Conservation (phyloP, 92 coral and sea anemone species). For the Porites rus region DNA sequence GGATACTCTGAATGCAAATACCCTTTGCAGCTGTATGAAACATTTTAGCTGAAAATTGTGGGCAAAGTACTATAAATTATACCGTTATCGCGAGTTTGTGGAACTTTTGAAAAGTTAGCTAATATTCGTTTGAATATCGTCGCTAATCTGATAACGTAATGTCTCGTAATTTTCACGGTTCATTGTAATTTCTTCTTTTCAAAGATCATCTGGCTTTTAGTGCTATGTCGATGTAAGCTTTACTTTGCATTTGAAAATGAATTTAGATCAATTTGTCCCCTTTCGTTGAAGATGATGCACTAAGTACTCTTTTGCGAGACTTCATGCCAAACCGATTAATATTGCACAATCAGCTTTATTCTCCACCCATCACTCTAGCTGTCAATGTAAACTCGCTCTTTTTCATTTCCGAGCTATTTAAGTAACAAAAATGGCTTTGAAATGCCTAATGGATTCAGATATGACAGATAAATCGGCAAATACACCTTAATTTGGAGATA, state of each 20-base stretch:
- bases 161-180: neutral
- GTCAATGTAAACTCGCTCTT: neutral
- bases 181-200: conserved; percentile 9
- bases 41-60: neutral
- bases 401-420: conserved; percentile 2
- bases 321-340: neutral
- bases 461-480: neutral
- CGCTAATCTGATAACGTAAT: conserved; percentile 5
- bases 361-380: neutral
- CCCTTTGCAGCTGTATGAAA: conserved; percentile 5
- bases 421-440: conserved; percentile 20
- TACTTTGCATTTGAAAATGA: neutral
- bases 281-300: neutral
- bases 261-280: neutral
- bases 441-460: neutral
- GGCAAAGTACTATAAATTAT: neutral
- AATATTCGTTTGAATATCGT: neutral
- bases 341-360: neutral
- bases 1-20: conserved; percentile 24
- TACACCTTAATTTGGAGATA: neutral
- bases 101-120: conserved; percentile 5
- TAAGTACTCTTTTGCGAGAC: neutral
- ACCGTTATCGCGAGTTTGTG: conserved; percentile 19
- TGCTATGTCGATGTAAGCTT: neutral
- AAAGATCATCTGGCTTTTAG: neutral